These are phyloP conservation scores for Aplysina aerophoba DNA, from an alignment of 37 sponge, comb jelly and placozoan genomes.

Conservation along the genomic window DNA sequence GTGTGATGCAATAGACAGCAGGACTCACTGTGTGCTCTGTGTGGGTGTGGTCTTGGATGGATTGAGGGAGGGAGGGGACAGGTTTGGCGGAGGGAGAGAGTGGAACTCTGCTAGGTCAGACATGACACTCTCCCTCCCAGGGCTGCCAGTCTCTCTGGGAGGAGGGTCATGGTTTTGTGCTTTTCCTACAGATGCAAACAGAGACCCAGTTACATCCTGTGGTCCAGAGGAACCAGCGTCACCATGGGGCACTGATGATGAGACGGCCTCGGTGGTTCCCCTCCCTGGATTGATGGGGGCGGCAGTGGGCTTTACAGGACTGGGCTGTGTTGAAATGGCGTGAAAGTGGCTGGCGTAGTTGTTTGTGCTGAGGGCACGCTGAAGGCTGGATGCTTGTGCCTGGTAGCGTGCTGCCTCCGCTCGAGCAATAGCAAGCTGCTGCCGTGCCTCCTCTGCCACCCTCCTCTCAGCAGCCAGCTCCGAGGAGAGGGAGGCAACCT, in stretches of 20 bases:
- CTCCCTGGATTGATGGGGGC: too few species aligned
- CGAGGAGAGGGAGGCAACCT: constrained; percentile 70
- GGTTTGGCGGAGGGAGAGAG: background rate
- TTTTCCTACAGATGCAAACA: too few species aligned
- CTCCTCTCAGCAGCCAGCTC: constrained; percentile 76
- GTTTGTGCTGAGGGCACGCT: background rate
- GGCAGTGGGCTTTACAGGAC: background rate
- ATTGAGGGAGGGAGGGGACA: background rate
- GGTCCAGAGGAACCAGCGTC: too few species aligned
- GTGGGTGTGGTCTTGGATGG: background rate
- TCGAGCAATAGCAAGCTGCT: constrained; percentile 44
- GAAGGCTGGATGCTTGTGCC: constrained; percentile 54
- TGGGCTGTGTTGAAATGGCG: background rate
- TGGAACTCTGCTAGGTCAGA: constrained; percentile 29
- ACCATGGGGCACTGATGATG: too few species aligned
- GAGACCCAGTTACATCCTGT: too few species aligned
- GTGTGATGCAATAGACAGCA: too few species aligned
- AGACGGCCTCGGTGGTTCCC: too few species aligned
- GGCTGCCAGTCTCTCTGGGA: background rate
- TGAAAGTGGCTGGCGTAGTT: constrained; percentile 5
- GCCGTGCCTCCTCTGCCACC: constrained; percentile 57
- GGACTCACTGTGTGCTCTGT: too few species aligned
- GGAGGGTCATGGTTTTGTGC: too few species aligned
- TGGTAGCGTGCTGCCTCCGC: constrained; percentile 50
- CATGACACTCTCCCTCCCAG: constrained; percentile 22